These are phyloP conservation scores for Cossypha heuglini DNA, from an alignment of 2,797 vertebrate genomes.

Conservation along the genomic window DNA sequence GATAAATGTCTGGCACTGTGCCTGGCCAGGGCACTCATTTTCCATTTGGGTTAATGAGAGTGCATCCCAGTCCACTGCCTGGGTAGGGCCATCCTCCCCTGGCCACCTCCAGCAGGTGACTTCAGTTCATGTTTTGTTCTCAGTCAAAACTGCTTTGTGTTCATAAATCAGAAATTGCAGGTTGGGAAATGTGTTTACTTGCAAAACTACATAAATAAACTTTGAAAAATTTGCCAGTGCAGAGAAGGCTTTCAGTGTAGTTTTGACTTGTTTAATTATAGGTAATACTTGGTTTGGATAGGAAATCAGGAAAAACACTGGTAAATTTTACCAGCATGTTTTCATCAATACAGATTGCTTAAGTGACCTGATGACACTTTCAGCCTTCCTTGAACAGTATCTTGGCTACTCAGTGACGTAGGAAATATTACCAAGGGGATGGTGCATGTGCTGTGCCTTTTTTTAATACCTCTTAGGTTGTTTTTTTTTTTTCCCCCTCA, in stretches of 20 bases:
- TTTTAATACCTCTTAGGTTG: not conserved
- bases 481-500: not conserved
- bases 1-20: not conserved
- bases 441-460: not conserved
- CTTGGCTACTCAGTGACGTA: not conserved
- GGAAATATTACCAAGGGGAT: not conserved
- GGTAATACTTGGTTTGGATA: not conserved
- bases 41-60: slow-evolving; percentile 10
- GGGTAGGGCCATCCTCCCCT: not conserved
- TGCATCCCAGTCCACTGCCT: not conserved
- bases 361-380: not conserved
- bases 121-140: slow-evolving; percentile 1
- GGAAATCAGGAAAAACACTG: not conserved
- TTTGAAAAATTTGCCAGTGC: not conserved
- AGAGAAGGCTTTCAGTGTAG: not conserved
- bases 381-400: not conserved
- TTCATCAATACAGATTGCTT: not conserved
- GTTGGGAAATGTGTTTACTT: slow-evolving; percentile 4
- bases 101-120: not conserved
- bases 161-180: not conserved
- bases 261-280: not conserved
- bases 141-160: not conserved
- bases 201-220: not conserved
- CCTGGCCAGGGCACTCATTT: not conserved
- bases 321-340: not conserved